Base-by-base conservation (phyloP, 53 echinoderm and acorn worm genomes). In the Apostichopus leukothele region DNA sequence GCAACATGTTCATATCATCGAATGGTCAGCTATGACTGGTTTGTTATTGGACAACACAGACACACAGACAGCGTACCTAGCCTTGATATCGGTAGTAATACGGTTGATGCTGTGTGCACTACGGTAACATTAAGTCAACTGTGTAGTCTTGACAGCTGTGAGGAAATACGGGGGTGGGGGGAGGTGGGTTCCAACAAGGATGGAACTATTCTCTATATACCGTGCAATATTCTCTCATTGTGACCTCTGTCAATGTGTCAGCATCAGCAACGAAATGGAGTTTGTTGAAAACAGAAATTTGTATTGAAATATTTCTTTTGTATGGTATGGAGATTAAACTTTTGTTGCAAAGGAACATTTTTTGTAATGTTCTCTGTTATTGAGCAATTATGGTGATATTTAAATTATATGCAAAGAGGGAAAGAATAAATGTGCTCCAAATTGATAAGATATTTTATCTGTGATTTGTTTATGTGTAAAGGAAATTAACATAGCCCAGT, bases 381-480 rank as follows among this genome's bases (percentile, higher is more conserved):
- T 5, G 18, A 71, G 20, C 81, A 81, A 81, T 81, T 57, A 81
- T 81, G 81, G 81, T 81, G 59, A 81, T 81, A 81, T 81, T 81
- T 81, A 81, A 81, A 81, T 55, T 81, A 81, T 81, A 81, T 81
- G 81, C 81, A 81, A 81, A 81, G 18, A 79, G 54, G 53, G 53
- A 54, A 81, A 81, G 54, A 81, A 81, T 81, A 81, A 81, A 81
- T 81, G 81, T 81, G 81, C 59, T 81, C 21, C 54, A 59, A 81
- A 81, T 21, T 14, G 59, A 54, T 59, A 55, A 81, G 20, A 39
- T 39, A 71, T 16, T 71, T 19, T 1, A 68, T 68, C 13, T 68
- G 68, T 19, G 20, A 68, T 68, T 14, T 68, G 1, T 68, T 10
- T 16, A 68, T 68, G n/a, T 68, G 11, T 68, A 68, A 20, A 68